Evolutionary conservation across 2,113 vertebrate species (phyloP).

Genomic region (Isurus oxyrinchus): DNA sequence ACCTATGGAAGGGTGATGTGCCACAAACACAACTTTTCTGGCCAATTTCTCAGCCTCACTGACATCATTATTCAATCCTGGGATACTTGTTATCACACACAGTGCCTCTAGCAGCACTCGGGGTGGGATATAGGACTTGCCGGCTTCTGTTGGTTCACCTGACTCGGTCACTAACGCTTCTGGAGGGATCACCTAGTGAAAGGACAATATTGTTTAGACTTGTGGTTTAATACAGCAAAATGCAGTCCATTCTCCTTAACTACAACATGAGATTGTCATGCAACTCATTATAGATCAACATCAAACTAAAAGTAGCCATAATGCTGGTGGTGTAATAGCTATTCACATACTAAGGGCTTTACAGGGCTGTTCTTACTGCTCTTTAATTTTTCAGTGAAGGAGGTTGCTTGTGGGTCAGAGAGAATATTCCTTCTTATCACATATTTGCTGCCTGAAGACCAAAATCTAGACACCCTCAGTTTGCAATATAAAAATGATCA

Average conservation of each 20-base stretch:
- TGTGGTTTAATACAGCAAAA: background rate
- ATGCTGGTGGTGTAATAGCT: background rate
- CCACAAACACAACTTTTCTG: slow-evolving; percentile 73
- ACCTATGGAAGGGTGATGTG: slow-evolving; percentile 90
- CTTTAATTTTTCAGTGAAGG: background rate
- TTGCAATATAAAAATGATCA: background rate
- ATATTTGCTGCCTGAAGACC: background rate
- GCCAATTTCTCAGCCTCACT: slow-evolving; percentile 72
- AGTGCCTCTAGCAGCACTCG: slow-evolving; percentile 76
- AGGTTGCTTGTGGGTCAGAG: background rate
- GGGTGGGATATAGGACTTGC: slow-evolving; percentile 67
- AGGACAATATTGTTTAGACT: background rate
- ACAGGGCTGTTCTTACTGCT: background rate
- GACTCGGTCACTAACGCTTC: slow-evolving; percentile 72
- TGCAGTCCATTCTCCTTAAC: background rate
- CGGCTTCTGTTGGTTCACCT: slow-evolving; percentile 74
- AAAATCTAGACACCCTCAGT: background rate
- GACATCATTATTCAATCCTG: slow-evolving; percentile 65
- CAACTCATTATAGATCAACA: background rate
- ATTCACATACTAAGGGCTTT: background rate
- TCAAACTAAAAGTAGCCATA: background rate
- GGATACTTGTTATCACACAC: slow-evolving; percentile 67
- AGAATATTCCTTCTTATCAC: background rate
- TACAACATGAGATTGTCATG: background rate
- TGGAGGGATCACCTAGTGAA: slow-evolving; percentile 64